phyloP scores from a whole-genome alignment of 2,797 vertebrate species.

The Poliocrania exsul region DNA sequence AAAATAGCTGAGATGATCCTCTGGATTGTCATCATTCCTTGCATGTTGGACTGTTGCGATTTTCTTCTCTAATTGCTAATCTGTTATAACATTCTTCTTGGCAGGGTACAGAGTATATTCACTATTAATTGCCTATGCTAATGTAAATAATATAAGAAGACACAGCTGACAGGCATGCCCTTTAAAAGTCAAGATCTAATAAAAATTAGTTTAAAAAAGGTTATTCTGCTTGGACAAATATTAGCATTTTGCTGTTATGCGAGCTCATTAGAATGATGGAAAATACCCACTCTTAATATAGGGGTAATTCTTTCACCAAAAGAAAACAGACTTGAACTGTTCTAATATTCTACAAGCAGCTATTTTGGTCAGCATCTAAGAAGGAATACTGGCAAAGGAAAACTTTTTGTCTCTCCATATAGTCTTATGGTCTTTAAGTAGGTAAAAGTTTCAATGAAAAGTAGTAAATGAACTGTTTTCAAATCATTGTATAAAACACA shows the following conservation, averaged over 20 bases:
- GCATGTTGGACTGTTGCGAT: background rate
- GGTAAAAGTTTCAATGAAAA: background rate
- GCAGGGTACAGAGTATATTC: background rate
- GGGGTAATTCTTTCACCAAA: background rate
- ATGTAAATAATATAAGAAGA: background rate
- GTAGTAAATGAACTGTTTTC: background rate
- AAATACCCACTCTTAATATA: background rate
- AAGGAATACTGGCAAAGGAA: background rate
- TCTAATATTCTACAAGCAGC: background rate
- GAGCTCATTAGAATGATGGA: background rate
- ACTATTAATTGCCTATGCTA: background rate
- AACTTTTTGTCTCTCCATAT: background rate
- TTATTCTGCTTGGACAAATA: background rate
- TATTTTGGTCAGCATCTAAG: background rate
- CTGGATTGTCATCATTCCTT: background rate
- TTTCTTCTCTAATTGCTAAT: background rate
- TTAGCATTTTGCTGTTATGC: background rate
- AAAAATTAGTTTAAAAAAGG: background rate
- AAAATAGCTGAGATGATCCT: background rate
- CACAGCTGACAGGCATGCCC: background rate
- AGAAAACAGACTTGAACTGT: background rate
- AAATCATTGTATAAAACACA: background rate
- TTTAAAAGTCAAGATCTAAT: background rate
- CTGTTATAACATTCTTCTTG: background rate
- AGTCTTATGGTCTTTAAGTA: background rate